phyloP scores from a whole-genome alignment of 2,888 invertebrate species.

The Mactromeris polynyma region DNA sequence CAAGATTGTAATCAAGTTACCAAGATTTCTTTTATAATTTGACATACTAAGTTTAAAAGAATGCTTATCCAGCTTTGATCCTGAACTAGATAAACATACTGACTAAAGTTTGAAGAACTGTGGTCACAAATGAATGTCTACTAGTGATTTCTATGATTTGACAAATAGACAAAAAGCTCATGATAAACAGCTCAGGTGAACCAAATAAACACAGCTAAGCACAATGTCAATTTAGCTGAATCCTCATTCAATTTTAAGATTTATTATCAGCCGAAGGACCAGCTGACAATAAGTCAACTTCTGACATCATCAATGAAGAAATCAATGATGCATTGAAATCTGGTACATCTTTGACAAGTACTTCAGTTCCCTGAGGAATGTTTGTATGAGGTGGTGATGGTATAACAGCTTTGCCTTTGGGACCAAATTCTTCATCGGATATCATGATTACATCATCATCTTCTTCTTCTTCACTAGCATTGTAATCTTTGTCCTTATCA shows the following conservation, averaged over 20 bases:
- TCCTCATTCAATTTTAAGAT: neutral
- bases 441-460: slow-evolving; percentile 62
- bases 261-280: neutral
- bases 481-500: slow-evolving; percentile 61
- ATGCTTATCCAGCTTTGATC: no score
- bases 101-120: no score
- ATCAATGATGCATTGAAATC: slow-evolving; percentile 58
- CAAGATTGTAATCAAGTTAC: no score
- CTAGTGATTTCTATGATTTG: no score
- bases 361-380: slow-evolving; percentile 40
- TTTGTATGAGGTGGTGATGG: slow-evolving; percentile 62
- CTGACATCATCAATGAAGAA: slow-evolving; percentile 42
- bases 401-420: slow-evolving; percentile 58
- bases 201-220: no score
- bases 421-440: slow-evolving; percentile 61
- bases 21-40: no score
- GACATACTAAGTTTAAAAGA: no score
- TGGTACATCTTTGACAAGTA: slow-evolving; percentile 61
- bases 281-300: neutral
- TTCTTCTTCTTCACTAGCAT: slow-evolving; percentile 64
- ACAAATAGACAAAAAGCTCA: no score
- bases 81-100: no score
- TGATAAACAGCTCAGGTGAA: no score
- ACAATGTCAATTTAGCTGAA: no score
- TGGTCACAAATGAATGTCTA: no score